phyloP scores from a whole-genome alignment of 2,888 invertebrate genomes.

The Pammene aurita region DNA sequence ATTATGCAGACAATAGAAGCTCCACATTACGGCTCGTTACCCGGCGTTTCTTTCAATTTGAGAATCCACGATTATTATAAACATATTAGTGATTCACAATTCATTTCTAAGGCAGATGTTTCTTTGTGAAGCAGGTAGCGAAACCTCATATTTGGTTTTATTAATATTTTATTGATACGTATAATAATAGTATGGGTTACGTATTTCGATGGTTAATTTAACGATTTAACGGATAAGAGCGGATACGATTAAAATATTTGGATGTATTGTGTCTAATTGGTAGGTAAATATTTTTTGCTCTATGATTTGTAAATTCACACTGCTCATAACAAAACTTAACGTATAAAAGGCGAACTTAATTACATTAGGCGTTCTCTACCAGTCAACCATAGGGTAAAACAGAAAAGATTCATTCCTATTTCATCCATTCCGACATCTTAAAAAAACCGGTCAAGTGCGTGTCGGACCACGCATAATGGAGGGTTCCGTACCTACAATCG shows the following conservation, averaged over 20 bases:
- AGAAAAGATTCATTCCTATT: no score
- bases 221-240: conserved; percentile 19
- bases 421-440: no score
- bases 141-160: conserved; percentile 50
- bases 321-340: no score
- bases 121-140: conserved; percentile 55
- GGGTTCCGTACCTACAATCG: no score
- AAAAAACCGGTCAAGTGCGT: no score
- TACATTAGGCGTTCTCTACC: no score
- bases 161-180: conserved; percentile 51
- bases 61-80: conserved; percentile 59
- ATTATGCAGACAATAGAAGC: conserved; percentile 26
- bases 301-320: background rate
- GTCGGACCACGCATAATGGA: no score
- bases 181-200: conserved; percentile 34
- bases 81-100: conserved; percentile 62
- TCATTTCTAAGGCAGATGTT: conserved; percentile 57
- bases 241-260: background rate
- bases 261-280: background rate
- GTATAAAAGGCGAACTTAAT: no score
- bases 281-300: background rate
- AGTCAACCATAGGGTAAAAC: no score
- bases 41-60: conserved; percentile 35
- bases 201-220: conserved; percentile 19
- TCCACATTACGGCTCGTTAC: conserved; percentile 39